phyloP scores from a whole-genome alignment of 2,797 vertebrate species.

The Dicrostonyx torquatus region DNA sequence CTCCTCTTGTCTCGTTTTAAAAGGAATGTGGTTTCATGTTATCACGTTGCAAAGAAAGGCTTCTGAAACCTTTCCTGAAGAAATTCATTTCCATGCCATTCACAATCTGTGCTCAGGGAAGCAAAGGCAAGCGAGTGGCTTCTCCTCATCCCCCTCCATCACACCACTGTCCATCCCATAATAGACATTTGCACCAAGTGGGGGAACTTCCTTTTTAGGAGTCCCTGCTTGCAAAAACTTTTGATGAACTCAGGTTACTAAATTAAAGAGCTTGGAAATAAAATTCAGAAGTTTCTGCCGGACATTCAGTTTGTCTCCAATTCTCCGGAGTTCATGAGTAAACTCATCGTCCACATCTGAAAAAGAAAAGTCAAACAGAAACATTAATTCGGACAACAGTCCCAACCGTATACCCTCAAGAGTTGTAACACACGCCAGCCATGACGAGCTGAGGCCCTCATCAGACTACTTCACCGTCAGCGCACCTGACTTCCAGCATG shows the following conservation, averaged over 20 bases:
- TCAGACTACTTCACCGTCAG: background rate
- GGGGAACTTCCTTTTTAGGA: background rate
- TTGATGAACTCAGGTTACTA: constrained; percentile 72
- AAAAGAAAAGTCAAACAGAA: constrained; percentile 34
- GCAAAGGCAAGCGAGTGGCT: background rate
- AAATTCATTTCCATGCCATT: background rate
- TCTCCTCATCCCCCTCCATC: background rate
- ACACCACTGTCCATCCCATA: background rate
- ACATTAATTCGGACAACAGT: background rate
- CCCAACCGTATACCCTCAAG: background rate
- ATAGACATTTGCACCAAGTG: background rate
- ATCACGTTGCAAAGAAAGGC: background rate
- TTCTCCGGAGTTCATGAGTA: constrained; percentile 82
- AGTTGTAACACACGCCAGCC: rapidly evolving
- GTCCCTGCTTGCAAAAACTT: background rate
- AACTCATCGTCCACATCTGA: constrained; percentile 82
- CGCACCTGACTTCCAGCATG: background rate
- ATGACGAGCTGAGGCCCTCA: background rate
- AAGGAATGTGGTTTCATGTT: background rate
- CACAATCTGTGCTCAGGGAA: background rate
- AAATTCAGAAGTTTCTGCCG: constrained; percentile 85
- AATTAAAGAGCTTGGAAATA: constrained; percentile 82
- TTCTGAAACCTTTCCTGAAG: background rate
- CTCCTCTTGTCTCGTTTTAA: constrained; percentile 14
- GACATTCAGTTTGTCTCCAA: constrained; percentile 85